phyloP scores from a whole-genome alignment of 2,888 invertebrate species.

The Himalopsyche tibetana region DNA sequence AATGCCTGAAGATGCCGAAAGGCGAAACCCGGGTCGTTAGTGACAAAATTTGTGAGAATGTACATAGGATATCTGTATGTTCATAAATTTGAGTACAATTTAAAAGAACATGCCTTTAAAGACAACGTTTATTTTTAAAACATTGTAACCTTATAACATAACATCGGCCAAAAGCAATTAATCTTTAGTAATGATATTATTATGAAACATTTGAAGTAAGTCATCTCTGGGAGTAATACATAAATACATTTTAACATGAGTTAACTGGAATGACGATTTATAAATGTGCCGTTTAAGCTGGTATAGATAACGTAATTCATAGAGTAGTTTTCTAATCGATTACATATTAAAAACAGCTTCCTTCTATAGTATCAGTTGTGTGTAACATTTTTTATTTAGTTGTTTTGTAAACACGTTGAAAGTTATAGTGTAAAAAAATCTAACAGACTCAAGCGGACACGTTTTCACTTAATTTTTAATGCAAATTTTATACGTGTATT shows the following conservation, averaged over 20 bases:
- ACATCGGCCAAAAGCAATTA: not conserved
- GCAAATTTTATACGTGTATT: too few relatives aligned
- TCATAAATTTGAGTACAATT: too few relatives aligned
- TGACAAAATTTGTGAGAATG: too few relatives aligned
- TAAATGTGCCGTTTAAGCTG: not conserved
- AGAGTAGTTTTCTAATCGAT: constrained; percentile 22
- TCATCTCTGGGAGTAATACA: not conserved
- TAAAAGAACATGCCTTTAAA: too few relatives aligned
- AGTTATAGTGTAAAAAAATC: too few relatives aligned
- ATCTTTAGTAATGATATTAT: not conserved
- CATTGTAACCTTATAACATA: not conserved
- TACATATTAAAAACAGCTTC: not conserved
- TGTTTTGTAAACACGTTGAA: not conserved
- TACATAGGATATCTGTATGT: too few relatives aligned
- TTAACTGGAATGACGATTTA: not conserved
- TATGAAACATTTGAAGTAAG: not conserved
- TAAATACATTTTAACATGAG: not conserved
- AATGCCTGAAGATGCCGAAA: too few relatives aligned
- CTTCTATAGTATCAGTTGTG: not conserved
- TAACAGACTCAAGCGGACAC: too few relatives aligned
- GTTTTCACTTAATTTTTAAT: too few relatives aligned
- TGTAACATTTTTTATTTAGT: not conserved
- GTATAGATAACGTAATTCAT: not conserved
- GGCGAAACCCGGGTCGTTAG: too few relatives aligned
- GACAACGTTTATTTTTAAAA: not conserved